phyloP scores from a whole-genome alignment of 2,797 vertebrate genomes.

The Myripristis murdjan region DNA sequence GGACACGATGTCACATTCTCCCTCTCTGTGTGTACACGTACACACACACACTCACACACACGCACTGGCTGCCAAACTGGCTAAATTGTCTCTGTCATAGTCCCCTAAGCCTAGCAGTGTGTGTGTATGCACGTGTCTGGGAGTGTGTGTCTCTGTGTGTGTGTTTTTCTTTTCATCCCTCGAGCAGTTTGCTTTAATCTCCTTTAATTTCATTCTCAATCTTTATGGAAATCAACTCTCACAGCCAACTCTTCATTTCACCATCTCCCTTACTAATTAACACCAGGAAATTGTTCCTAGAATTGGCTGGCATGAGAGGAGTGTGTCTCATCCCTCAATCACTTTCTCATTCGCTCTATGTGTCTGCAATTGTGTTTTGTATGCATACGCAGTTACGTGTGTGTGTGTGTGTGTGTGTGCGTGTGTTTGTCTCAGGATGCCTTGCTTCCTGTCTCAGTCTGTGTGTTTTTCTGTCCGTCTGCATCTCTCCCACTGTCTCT shows the following conservation, averaged over 20 bases:
- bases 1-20: conserved; percentile 38
- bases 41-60: not conserved
- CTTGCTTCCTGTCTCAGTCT: conserved; percentile 3
- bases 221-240: conserved; percentile 82
- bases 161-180: conserved; percentile 62
- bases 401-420: conserved; percentile 5
- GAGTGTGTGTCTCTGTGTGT: conserved; percentile 10
- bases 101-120: conserved; percentile 21
- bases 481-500: conserved; percentile 40
- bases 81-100: conserved; percentile 18
- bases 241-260: conserved; percentile 72
- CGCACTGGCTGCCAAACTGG: conserved; percentile 17
- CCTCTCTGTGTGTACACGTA: conserved; percentile 4
- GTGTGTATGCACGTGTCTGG: conserved; percentile 6
- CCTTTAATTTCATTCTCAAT: conserved; percentile 82
- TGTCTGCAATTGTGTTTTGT: conserved; percentile 37
- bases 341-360: conserved; percentile 37
- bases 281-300: conserved; percentile 73
- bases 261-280: conserved; percentile 78
- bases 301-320: conserved; percentile 68
- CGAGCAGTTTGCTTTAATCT: conserved; percentile 76
- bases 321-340: conserved; percentile 51
- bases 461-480: conserved; percentile 40
- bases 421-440: conserved; percentile 18
- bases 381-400: conserved; percentile 12